Evolutionary conservation across 2,888 invertebrate species (phyloP), one percentile per base, ranked within the genome.

Genomic region (Tuta absoluta): DNA sequence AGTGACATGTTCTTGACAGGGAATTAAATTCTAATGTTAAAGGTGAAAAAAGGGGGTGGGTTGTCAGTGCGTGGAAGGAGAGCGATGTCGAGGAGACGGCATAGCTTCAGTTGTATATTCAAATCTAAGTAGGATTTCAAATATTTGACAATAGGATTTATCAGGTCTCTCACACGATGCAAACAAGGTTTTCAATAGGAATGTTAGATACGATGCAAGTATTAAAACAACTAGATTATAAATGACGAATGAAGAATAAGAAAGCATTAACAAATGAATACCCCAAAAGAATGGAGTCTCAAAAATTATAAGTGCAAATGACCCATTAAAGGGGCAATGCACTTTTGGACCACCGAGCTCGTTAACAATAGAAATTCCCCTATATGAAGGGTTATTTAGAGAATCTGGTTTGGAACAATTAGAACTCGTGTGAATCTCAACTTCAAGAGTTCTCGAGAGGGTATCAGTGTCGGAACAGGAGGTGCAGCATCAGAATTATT

Each of bases 301-400:
- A 53, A 53, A 62, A 51, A 53, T 21, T 51, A 33, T 61, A 70
- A 65, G 69, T 69, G 69, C 68, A 75, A 81, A 79, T 75, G 73
- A 76, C 74, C 77, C 71, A 80, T 76, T 75, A 75, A 72, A 69
- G 77, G 79, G 79, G 76, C 80, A 79, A 72, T 80, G 81, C 79
- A 77, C 81, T 76, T 76, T 68, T 66, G 63, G 69, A 75, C 71
- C 69, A 66, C 69, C 67, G 67, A 53, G 67, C 71, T 69, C 71
- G 71, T 68, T 65, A 71, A 81, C 80, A 80, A 81, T 76, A 74
- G 73, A 68, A 63, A 59, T 62, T 69, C 71, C 75, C 75, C 72
- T 70, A 73, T 65, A 65, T 69, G 71, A 72, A 75, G 72, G 75
- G 77, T 71, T 74, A 73, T 67, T 63, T 68, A 61, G 65, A 66